Conservation (phyloP, 2,888 invertebrate species). For the Cecidostiba fungosa region DNA sequence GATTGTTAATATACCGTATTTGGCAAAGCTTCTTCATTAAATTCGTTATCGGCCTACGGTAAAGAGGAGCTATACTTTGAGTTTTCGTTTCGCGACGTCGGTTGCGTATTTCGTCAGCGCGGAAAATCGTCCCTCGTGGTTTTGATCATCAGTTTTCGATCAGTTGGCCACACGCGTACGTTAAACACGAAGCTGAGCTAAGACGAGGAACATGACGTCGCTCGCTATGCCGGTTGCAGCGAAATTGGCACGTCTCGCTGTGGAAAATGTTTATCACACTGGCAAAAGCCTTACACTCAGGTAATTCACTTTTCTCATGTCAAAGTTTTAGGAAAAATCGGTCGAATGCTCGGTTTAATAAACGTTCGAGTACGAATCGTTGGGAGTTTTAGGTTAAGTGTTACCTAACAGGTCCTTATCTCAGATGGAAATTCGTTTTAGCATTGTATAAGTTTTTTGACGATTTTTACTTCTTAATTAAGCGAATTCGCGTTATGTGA, state of each 20-base stretch:
- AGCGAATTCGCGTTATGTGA: not conserved
- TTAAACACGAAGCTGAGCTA: not conserved
- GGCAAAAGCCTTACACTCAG: slow-evolving; percentile 80
- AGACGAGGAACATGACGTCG: slow-evolving; percentile 80
- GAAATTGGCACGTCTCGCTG: slow-evolving; percentile 81
- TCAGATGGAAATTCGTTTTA: not conserved
- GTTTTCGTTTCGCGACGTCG: not conserved
- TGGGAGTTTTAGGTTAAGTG: slow-evolving; percentile 69
- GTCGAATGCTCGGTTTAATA: not conserved
- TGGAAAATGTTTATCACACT: slow-evolving; percentile 81
- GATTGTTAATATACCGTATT: no score
- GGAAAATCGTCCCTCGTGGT: not conserved
- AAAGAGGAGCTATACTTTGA: not conserved
- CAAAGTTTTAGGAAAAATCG: slow-evolving; percentile 15
- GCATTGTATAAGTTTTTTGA: not conserved
- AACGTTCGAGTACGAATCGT: not conserved
- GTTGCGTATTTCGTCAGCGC: not conserved
- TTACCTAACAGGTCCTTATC: slow-evolving; percentile 66
- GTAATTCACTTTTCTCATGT: slow-evolving; percentile 74
- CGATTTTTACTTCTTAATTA: not conserved
- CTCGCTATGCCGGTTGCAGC: slow-evolving; percentile 81
- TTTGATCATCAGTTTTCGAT: no score
- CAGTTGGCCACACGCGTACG: not conserved
- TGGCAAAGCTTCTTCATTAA: not conserved
- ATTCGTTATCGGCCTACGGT: not conserved